A percentile compares a stretch with the other conserved stretches of the same genome.
Conservation (phyloP, 1,140 invertebrate species). For the Goniozus legneri region DNA sequence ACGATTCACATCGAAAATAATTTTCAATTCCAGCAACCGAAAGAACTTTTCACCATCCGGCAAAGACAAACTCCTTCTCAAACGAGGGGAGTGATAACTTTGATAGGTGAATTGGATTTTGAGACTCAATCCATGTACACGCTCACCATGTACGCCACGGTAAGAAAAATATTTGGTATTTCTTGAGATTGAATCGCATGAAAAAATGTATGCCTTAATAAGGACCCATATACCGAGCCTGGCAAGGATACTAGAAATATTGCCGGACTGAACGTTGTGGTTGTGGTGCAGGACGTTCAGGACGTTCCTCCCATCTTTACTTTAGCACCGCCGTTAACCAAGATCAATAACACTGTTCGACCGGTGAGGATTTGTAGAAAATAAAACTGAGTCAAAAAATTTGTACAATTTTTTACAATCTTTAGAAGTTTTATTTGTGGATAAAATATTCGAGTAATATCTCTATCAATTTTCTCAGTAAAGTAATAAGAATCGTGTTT, state of each 20-base stretch:
- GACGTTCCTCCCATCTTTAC: slow-evolving; percentile 84
- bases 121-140: slow-evolving; percentile 82
- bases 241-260: slow-evolving; percentile 81
- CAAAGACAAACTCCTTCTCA: slow-evolving; percentile 71
- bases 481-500: too few relatives aligned
- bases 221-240: slow-evolving; percentile 82
- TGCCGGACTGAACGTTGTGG: slow-evolving; percentile 72
- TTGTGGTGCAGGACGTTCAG: slow-evolving; percentile 80
- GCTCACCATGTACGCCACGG: slow-evolving; percentile 75
- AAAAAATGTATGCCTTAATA: slow-evolving; percentile 4
- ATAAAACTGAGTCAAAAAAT: neutral
- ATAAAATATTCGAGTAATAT: too few relatives aligned
- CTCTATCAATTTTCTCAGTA: too few relatives aligned
- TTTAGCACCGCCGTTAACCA: slow-evolving; percentile 74
- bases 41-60: slow-evolving; percentile 67
- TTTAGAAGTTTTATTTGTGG: too few relatives aligned
- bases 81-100: slow-evolving; percentile 72
- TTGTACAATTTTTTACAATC: neutral
- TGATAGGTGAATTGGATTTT: slow-evolving; percentile 76
- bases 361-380: too few relatives aligned
- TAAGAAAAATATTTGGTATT: slow-evolving; percentile 57
- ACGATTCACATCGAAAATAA: too few relatives aligned
- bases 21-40: slow-evolving; percentile 51
- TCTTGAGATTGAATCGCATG: neutral
- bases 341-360: slow-evolving; percentile 50